These are phyloP conservation scores for Benthosema pterotum DNA, from an alignment of 2,797 vertebrate genomes.

Conservation along the genomic window DNA sequence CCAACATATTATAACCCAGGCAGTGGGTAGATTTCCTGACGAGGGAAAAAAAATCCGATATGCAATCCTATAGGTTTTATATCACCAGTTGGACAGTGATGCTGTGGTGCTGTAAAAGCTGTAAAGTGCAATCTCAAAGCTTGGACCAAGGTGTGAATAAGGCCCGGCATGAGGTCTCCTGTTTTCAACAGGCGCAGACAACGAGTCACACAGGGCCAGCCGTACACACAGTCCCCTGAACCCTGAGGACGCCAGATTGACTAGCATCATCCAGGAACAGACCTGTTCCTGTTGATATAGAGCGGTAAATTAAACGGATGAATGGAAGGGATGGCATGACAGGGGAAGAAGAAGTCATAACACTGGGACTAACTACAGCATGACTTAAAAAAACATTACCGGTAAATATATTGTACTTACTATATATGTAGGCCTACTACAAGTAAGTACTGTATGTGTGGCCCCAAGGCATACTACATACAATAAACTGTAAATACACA, in stretches of 20 bases:
- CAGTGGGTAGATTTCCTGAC: neutral
- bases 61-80: neutral
- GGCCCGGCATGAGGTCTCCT: neutral
- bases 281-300: neutral
- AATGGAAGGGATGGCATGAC: neutral
- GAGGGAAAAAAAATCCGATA: neutral
- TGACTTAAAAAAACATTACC: too few relatives aligned
- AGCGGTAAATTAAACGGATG: neutral
- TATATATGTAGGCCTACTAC: too few relatives aligned
- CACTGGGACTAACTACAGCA: too few relatives aligned
- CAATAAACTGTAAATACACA: neutral
- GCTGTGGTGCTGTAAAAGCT: neutral
- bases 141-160: slow-evolving; percentile 5
- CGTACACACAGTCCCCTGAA: slow-evolving; percentile 6
- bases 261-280: neutral
- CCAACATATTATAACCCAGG: neutral
- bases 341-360: neutral
- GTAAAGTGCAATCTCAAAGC: slow-evolving; percentile 8
- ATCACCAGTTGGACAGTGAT: neutral
- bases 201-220: slow-evolving; percentile 12
- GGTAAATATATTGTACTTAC: too few relatives aligned
- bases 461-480: neutral
- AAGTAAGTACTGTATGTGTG: too few relatives aligned
- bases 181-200: slow-evolving; percentile 21
- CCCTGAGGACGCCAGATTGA: neutral